Base-by-base conservation (phyloP, 2,888 invertebrate species). In the Eulithis testata region DNA sequence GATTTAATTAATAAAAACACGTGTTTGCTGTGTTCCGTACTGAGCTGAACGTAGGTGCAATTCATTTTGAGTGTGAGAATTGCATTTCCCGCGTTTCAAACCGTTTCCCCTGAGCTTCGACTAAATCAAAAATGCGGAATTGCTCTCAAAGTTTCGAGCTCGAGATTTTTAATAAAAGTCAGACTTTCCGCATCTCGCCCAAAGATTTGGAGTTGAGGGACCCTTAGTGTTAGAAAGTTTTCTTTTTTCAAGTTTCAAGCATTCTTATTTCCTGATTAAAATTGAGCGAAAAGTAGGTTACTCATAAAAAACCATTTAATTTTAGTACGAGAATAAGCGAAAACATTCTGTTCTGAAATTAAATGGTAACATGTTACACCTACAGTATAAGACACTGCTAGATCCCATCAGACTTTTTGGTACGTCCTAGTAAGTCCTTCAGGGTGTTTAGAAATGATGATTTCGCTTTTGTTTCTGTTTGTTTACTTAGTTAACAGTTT, bases 11-110 rank as follows among this genome's bases (percentile, higher is more conserved):
- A 11, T 9, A 7, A 43, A 54, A 54, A 37, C 67, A 40, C 49
- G 50, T 57, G 47, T 47, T 12, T 47, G 40, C 9, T 8, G 40
- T 9, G 5, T 40, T 40, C 9, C 7, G 47, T 14, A 21, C 9
- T 40, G 21, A 21, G 11, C 21, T 21, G 11, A 9, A 49, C 14
- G 21, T 49, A 21, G 9, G 11, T 3, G 31, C 31, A 11, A 80
- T 81, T 79, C 81, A 82, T 85, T 85, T 85, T 82, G 27, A 31
- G 49, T 36, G 57, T 44, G 60, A 44, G 31, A 60, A 60, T 60
- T 44, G 52, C 74, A 60, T 82, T 84, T 79, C 59, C 76, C 71
- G 59, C 67, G 67, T 74, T 80, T 76, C 73, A 75, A 77, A 75
- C 77, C 78, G 75, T 76, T 74, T 64, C 57, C 40, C 40, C 43